Evolutionary conservation across 2,888 invertebrate genomes (phyloP), one percentile per base, ranked within the genome.

Genomic region (Chorisops tibialis): DNA sequence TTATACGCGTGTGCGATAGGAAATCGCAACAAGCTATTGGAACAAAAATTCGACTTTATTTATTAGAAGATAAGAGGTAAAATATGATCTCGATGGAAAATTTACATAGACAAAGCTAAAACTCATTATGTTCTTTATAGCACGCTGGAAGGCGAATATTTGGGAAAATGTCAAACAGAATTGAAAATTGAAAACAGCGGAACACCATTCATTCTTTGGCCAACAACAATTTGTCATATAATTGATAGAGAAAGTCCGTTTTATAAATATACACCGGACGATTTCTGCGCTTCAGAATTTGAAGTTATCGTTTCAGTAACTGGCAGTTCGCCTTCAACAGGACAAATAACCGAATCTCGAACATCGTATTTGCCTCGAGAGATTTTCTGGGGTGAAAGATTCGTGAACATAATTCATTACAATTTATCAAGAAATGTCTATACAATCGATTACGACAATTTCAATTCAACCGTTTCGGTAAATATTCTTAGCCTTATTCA

Each of bases 311-410:
- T 91, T 1, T 87, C 89, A 48, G 81, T 95, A 68, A 91, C 90
- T 59, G 95, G 95, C 0, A 85, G 89, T 0, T 86, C 91, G 0
- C 86, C 88, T 71, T 85, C 86, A 64, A 93, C 92, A 66, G 88
- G 87, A 0, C 86, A 87, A 64, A 81, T 84, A 54, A 86, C 88
- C 0, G 87, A 88, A 72, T 86, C 87, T 49, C 77, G 88, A 24
- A 88, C 90, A 0, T 92, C 92, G 0, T 93, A 90, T 73, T 75
- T 92, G 11, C 87, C 89, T 9, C 83, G 83, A 59, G 93, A 93
- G 77, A 88, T 93, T 51, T 82, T 87, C 50, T 93, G 93, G 93
- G 93, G 93, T 2, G 87, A 91, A 75, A 79, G 88, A 12, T 92
- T 92, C 74, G 84, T 85, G 69, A 87, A 87, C 63, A 81, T 89